Evolutionary conservation across 1,140 invertebrate species (phyloP), one percentile per base, ranked within the genome.

Genomic region (Paralvinella palmiformis): DNA sequence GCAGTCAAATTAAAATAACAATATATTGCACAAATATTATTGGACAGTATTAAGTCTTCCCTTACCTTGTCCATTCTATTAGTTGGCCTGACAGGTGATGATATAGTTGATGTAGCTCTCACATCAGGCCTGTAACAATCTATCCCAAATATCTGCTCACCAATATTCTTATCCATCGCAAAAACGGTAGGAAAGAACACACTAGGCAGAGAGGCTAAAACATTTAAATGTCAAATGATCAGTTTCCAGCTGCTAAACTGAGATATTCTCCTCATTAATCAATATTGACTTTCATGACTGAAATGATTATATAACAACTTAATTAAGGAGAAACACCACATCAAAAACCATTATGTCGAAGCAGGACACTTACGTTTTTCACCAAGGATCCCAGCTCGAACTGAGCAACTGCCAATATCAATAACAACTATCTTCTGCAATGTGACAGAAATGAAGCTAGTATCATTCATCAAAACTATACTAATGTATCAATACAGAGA

Each of bases 151-250:
- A 81, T 35, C 33, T 79, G 70, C 27, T 76, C 71, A 33, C 76
- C 73, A 45, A 73, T 79, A 5, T 78, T 76, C 44, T 80, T 74
- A 50, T 81, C 73, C n/a, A 80, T 75, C 31, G 84, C 83, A 62
- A 83, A 82, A 33, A 86, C 79, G 63, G 83, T 79, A 17, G 85
- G 85, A 72, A 87, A 85, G 75, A 86, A 87, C 48, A 85, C 27
- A 64, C 83, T 74, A 24, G 86, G 85, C 50, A 87, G 72, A 20
- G 84, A 80, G 7, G 85, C 83, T 84, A 36, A 57, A 31, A 36
- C 20, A 13, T 7, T n/a, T n/a, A n/a, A n/a, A n/a, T n/a, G n/a
- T n/a, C n/a, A n/a, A n/a, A n/a, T n/a, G n/a, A n/a, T n/a, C n/a
- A n/a, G n/a, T n/a, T n/a, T n/a, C n/a, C n/a, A n/a, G n/a, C n/a